These are phyloP conservation scores for Pelobates cultripes DNA, from an alignment of 2,797 vertebrate genomes.

Conservation along the genomic window DNA sequence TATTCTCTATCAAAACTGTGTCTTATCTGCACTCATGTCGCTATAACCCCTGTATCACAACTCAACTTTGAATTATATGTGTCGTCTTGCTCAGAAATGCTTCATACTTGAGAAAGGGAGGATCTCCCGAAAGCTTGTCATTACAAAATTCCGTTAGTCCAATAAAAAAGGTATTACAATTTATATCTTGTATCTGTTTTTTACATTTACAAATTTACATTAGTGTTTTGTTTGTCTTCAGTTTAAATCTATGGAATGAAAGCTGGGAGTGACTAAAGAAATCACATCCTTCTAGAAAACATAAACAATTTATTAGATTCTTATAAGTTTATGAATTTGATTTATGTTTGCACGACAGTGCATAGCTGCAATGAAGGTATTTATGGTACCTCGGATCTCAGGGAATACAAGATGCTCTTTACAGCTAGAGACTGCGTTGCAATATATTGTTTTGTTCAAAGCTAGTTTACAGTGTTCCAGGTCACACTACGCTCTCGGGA, in stretches of 20 bases:
- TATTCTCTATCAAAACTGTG: no score
- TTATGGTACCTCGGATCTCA: background rate
- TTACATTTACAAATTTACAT: no score
- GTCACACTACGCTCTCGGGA: background rate
- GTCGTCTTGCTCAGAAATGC: no score
- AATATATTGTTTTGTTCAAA: background rate
- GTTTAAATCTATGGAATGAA: background rate
- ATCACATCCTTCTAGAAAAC: constrained; percentile 2
- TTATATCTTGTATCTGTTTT: no score
- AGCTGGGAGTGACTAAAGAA: background rate
- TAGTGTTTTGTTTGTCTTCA: no score
- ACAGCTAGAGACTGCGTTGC: background rate
- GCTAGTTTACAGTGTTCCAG: constrained; percentile 4
- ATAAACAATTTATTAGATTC: constrained; percentile 41
- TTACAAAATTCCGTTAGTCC: no score
- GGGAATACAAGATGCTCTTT: constrained; percentile 7
- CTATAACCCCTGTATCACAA: no score
- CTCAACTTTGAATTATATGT: no score
- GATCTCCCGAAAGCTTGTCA: no score
- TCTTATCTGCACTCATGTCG: no score
- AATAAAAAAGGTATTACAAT: no score
- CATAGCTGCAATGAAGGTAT: constrained; percentile 17
- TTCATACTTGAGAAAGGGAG: no score
- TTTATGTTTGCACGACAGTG: background rate
- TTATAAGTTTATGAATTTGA: constrained; percentile 17